Evolutionary conservation across 64 coral and sea anemone species (phyloP).

Genomic region (Stichodactyla helianthus): DNA sequence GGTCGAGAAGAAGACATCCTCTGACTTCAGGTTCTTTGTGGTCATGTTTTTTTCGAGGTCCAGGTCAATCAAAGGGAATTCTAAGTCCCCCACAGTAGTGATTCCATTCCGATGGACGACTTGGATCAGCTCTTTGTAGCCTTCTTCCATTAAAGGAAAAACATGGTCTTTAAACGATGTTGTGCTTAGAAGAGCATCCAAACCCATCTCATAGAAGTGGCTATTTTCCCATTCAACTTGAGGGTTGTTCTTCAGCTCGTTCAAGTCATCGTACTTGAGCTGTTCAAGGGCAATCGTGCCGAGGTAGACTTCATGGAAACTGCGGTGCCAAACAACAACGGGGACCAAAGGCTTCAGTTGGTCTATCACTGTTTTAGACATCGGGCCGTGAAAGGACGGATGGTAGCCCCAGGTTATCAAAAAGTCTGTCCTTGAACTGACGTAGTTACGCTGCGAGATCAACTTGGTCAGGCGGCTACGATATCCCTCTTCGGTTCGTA

Average conservation of each 20-base stretch:
- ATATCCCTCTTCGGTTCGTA: neutral
- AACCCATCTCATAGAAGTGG: constrained; percentile 1
- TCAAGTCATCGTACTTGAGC: neutral
- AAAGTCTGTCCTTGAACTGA: neutral
- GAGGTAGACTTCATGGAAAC: constrained; percentile 30
- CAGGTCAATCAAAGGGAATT: constrained; percentile 21
- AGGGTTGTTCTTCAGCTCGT: constrained; percentile 8
- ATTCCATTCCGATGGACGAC: constrained; percentile 6
- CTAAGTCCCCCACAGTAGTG: constrained; percentile 21
- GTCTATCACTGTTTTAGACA: constrained; percentile 17
- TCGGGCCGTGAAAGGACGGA: constrained; percentile 15
- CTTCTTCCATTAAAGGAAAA: constrained; percentile 4
- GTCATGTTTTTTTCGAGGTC: neutral
- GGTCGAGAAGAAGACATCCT: neutral
- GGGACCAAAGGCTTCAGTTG: neutral
- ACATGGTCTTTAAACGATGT: neutral
- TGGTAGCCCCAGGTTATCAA: constrained; percentile 34
- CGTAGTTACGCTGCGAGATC: neutral
- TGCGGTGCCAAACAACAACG: constrained; percentile 18
- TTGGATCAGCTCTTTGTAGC: constrained; percentile 8
- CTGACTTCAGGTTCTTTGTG: too few species aligned
- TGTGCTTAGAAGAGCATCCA: constrained; percentile 8
- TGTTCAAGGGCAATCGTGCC: constrained; percentile 1
- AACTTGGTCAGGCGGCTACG: constrained; percentile 5
- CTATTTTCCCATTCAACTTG: constrained; percentile 20